Conservation (phyloP, 2,113 vertebrate genomes). For the Phylloscopus whistleri region DNA sequence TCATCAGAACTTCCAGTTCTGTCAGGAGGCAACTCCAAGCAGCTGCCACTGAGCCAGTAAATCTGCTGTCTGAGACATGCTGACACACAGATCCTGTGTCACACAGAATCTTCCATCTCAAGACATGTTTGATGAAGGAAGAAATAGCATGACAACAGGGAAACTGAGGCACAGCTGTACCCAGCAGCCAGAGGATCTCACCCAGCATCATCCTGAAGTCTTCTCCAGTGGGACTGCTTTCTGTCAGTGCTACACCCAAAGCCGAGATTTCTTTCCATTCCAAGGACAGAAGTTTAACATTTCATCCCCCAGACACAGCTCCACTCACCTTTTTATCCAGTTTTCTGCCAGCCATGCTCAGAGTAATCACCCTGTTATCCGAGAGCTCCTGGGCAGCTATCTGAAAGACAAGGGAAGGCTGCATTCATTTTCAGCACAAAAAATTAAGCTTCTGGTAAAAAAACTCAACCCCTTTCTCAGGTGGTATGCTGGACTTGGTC, state of each 20-base stretch:
- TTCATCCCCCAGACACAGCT: background rate
- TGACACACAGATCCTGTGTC: background rate
- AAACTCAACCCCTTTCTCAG: background rate
- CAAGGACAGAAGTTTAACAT: background rate
- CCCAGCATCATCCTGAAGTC: background rate
- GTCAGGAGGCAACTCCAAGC: background rate
- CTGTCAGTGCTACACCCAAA: background rate
- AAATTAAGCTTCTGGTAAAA: background rate
- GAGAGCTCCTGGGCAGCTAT: constrained; percentile 96
- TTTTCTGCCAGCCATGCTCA: constrained; percentile 92
- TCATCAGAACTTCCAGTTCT: background rate
- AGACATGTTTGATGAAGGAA: fast-evolving
- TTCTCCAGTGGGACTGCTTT: background rate
- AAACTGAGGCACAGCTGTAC: background rate
- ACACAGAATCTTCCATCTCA: background rate
- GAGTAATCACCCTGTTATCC: constrained; percentile 95
- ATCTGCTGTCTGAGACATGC: background rate
- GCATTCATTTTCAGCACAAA: background rate
- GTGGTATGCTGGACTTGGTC: background rate
- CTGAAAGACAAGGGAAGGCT: constrained; percentile 68
- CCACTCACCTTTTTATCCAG: constrained; percentile 94
- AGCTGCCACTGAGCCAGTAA: background rate
- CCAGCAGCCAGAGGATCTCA: background rate
- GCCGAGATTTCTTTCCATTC: background rate
- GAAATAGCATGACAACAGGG: fast-evolving